phyloP scores from a whole-genome alignment of 2,888 invertebrate species.

The Eupithecia dodoneata region DNA sequence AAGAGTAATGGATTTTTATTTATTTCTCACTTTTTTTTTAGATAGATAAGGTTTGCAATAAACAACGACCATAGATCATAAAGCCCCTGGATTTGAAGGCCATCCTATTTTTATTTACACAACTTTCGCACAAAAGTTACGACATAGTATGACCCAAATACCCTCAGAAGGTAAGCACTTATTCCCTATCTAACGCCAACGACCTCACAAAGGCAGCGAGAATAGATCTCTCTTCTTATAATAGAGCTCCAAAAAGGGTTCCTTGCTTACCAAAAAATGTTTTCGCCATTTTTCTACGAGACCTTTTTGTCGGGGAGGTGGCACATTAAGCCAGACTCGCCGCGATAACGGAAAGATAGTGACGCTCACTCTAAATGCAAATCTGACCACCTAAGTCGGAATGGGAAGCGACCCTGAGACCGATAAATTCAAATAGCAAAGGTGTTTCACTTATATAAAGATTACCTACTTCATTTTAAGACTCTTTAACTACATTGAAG shows the following conservation, averaged over 20 bases:
- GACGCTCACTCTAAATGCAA: slow-evolving; percentile 65
- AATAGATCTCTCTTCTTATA: slow-evolving; percentile 64
- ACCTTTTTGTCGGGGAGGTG: slow-evolving; percentile 55
- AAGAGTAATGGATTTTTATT: neutral
- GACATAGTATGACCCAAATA: slow-evolving; percentile 50
- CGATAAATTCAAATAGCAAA: slow-evolving; percentile 35
- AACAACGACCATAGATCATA: neutral
- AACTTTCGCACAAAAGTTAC: slow-evolving; percentile 20
- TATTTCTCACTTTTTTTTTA: neutral
- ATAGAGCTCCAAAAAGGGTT: slow-evolving; percentile 64
- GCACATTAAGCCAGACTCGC: slow-evolving; percentile 51
- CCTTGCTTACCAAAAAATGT: slow-evolving; percentile 57
- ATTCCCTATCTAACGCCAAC: slow-evolving; percentile 50
- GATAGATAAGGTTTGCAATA: neutral
- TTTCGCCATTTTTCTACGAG: slow-evolving; percentile 56
- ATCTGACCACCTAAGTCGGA: slow-evolving; percentile 58
- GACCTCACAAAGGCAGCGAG: slow-evolving; percentile 54
- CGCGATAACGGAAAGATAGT: slow-evolving; percentile 61
- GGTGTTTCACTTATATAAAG: slow-evolving; percentile 15
- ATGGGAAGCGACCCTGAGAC: slow-evolving; percentile 42
- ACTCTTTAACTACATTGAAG: neutral
- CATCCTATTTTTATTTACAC: slow-evolving; percentile 3
- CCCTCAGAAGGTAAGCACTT: slow-evolving; percentile 49
- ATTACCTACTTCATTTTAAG: neutral
- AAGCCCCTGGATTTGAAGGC: neutral